Percentiles rank a stretch among this genome's conserved stretches.
Conservation (phyloP, 2,888 invertebrate species). For the Melieria crassipennis region DNA sequence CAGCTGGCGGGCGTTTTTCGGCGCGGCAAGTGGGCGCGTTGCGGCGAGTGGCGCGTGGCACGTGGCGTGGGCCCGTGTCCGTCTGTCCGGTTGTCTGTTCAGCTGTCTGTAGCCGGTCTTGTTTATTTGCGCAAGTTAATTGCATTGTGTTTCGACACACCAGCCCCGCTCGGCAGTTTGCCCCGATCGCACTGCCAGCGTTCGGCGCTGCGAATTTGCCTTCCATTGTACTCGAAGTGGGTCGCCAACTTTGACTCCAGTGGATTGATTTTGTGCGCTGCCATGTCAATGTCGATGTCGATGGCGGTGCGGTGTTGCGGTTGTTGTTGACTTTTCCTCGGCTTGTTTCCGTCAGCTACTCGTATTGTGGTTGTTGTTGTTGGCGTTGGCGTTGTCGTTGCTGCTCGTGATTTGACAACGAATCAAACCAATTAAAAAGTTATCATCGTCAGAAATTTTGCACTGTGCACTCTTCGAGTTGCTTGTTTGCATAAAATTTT, state of each 20-base stretch:
- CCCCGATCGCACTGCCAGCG: constrained; percentile 39
- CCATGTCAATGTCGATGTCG: no score
- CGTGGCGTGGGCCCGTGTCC: constrained; percentile 1
- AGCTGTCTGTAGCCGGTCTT: constrained; percentile 1
- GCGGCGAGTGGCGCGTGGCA: constrained; percentile 1
- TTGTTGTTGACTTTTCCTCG: no score
- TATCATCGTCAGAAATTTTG: constrained; percentile 32
- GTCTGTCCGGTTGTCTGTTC: constrained; percentile 9
- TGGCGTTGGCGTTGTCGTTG: background rate
- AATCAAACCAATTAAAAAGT: constrained; percentile 39
- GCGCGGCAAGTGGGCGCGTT: background rate
- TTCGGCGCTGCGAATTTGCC: background rate
- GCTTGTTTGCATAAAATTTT: no score
- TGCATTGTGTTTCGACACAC: constrained; percentile 25
- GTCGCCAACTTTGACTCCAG: background rate
- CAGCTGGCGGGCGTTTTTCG: background rate
- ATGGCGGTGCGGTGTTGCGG: no score
- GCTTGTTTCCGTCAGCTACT: no score
- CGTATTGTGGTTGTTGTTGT: background rate
- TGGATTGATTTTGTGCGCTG: background rate
- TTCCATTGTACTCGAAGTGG: background rate
- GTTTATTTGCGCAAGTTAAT: constrained; percentile 30
- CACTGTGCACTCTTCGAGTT: no score
- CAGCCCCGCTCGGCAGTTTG: constrained; percentile 15
- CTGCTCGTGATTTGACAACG: constrained; percentile 7